Base-by-base conservation (phyloP, 2,113 vertebrate species). In the Heteronetta atricapilla region DNA sequence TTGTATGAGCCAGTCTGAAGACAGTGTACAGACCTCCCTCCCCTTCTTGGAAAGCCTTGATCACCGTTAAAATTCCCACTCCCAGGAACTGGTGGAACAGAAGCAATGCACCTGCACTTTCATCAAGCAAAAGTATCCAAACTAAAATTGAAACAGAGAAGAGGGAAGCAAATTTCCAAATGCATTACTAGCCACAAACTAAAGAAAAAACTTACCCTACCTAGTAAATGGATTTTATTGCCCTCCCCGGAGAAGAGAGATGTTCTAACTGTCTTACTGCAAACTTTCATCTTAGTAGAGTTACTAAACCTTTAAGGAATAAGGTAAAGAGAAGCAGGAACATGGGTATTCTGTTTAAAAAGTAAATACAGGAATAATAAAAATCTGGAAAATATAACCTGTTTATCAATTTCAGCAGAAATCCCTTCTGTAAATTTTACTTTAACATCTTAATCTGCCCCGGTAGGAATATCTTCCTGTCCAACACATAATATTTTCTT, bases 1-100 rank as follows among this genome's bases (percentile, higher is more conserved):
- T 8, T n/a, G 31, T 0, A 0, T 4, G 26, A 53, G 19, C 4
- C 16, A 50, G 31, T 5, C n/a, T 16, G 36, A 78, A 36, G 63
- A 15, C 2, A 6, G 33, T 1, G 1, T n/a, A 15, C 50, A 46
- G 58, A 26, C 13, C 25, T 38, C 36, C 36, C 34, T 62, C 60
- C 34, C 25, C 25, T 22, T 25, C 60, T 38, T 28, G 15, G 60
- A 73, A 52, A 4, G 17, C 8, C 36, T n/a, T 15, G 7, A 60
- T 31, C 16, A 38, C 29, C 13, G 1, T 1, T 7, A 56, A 5
- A 13, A 26, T 3, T 67, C 17, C 28, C 10, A 4, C n/a, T 46
- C 20, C 17, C 70, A 55, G 33, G 10, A 60, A 28, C 38, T 79
- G 29, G 10, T 17, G 25, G 12, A 89, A 72, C 10, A 42, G 42